phyloP scores from a whole-genome alignment of 2,797 vertebrate species.

The Kryptolebias ocellatus region DNA sequence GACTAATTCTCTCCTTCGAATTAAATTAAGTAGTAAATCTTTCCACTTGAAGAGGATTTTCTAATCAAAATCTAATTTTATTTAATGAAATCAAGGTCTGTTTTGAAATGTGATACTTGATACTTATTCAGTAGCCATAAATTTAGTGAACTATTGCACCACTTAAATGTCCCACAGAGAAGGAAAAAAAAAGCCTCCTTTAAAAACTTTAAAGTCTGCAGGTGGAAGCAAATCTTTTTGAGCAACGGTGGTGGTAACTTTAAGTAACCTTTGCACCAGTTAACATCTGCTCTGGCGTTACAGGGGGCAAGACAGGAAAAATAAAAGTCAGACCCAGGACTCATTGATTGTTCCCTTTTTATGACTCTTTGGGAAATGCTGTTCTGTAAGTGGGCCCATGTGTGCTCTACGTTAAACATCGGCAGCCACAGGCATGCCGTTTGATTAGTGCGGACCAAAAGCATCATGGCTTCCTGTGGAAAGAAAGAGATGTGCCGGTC shows the following conservation, averaged over 20 bases:
- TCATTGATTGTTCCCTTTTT: conserved; percentile 49
- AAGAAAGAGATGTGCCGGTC: conserved; percentile 21
- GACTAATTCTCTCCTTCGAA: conserved; percentile 30
- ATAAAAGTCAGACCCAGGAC: conserved; percentile 25
- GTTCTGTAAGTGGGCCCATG: conserved; percentile 55
- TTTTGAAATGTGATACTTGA: conserved; percentile 19
- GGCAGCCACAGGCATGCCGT: conserved; percentile 45
- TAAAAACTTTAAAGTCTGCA: conserved; percentile 20
- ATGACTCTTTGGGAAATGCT: conserved; percentile 32
- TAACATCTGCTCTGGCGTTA: conserved; percentile 43
- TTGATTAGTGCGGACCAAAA: conserved; percentile 54
- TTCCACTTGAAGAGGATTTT: conserved; percentile 36
- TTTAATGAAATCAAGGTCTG: background rate
- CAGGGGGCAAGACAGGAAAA: background rate
- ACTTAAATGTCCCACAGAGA: background rate
- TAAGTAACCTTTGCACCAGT: conserved; percentile 15
- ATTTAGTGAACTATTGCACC: conserved; percentile 1
- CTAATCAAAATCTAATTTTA: conserved; percentile 31
- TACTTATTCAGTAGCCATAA: conserved; percentile 8
- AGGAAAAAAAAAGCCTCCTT: background rate
- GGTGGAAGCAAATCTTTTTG: conserved; percentile 36
- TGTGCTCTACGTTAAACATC: conserved; percentile 61
- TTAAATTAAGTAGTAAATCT: conserved; percentile 34
- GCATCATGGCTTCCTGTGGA: conserved; percentile 40
- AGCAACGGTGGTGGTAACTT: background rate